Evolutionary conservation across 2,113 vertebrate genomes (phyloP), one percentile per base, ranked within the genome.

Genomic region (Glaucomys volans): DNA sequence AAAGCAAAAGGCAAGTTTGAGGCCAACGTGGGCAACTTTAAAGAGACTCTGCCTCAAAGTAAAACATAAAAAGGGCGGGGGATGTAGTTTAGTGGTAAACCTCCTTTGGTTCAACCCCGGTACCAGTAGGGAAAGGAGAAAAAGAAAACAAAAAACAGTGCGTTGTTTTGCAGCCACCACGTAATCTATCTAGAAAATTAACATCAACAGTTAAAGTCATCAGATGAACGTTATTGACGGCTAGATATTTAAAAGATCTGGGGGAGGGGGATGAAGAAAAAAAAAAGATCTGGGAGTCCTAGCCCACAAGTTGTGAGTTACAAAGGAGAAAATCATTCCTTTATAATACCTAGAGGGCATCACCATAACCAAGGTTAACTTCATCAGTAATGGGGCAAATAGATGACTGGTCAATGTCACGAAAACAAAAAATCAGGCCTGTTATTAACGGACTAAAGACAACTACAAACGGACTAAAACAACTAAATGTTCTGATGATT

Each of bases 151-250:
- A 83, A 82, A 6, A 54, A 57, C 71, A 22, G 10, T 69, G 22
- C 22, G 4, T 66, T 82, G n/a, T 40, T 72, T 80, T 66, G 26
- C 47, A 69, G 59, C 20, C 22, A 57, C 71, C 14, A 35, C 66
- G 44, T 32, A 81, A 83, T 74, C 64, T 57, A 67, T 69, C 75
- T 50, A 91, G 57, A 67, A 91, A 95, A 83, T 62, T 17, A 75
- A 18, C 52, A 20, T 47, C 50, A 40, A 40, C 77, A n/a, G 47
- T 80, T 69, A 62, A 32, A 87, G 80, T 47, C 75, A 20, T 59
- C 80, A 67, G 32, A 37, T n/a, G 40, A 52, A 75, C 20, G 16
- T 44, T 66, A 35, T 30, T 47, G 40, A 79, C 75, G 44, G 84
- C 22, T 77, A 37, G 24, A 54, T 50, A 85, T n/a, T 69, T 42